These are phyloP conservation scores for Isichthys henryi DNA, from an alignment of 2,113 vertebrate genomes.

Conservation along the genomic window DNA sequence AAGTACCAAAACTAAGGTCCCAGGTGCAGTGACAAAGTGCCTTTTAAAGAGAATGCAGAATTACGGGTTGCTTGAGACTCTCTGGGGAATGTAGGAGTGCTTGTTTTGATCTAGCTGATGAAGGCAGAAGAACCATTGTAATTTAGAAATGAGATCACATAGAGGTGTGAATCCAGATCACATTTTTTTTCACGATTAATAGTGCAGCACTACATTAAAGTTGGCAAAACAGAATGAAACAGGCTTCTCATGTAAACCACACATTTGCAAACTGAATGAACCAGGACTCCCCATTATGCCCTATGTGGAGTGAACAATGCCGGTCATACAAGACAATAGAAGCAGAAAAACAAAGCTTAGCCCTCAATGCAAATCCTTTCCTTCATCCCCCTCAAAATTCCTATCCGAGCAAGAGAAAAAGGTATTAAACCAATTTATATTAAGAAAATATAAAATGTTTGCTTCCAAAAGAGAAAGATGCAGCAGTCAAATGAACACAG, in stretches of 20 bases:
- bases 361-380: not conserved
- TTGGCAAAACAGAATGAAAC: not conserved
- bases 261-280: not conserved
- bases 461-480: not conserved
- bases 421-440: not conserved
- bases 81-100: no score
- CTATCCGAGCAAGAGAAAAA: not conserved
- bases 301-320: not conserved
- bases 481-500: not conserved
- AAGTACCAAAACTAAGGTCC: no score
- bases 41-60: no score
- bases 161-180: no score
- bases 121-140: not conserved
- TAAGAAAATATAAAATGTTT: not conserved
- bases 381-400: not conserved
- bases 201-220: no score
- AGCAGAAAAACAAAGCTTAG: not conserved
- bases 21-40: no score
- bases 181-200: no score
- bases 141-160: no score
- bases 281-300: not conserved
- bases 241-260: not conserved
- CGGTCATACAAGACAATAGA: not conserved
- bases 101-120: no score
- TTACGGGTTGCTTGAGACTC: no score